Evolutionary conservation across 2,797 vertebrate species (phyloP).

Genomic region (Siniperca scherzeri): DNA sequence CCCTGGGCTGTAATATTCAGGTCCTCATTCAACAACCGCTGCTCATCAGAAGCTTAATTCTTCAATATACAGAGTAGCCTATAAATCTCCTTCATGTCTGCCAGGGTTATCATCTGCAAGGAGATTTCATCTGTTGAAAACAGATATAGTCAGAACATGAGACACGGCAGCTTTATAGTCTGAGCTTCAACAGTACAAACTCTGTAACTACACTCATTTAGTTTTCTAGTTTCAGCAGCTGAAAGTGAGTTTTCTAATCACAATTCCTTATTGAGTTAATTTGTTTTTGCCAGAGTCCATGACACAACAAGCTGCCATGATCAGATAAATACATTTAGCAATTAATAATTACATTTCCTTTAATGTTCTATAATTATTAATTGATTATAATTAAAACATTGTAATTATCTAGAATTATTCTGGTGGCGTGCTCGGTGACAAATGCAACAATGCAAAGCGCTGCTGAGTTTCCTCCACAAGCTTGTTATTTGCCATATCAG

Average conservation of each 20-base stretch:
- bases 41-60: slow-evolving; percentile 24
- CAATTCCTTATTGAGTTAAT: not conserved
- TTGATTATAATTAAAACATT: not conserved
- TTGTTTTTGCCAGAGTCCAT: not conserved
- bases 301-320: not conserved
- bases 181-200: not conserved
- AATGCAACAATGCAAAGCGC: no score
- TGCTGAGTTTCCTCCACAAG: not conserved
- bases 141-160: not conserved
- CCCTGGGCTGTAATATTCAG: slow-evolving; percentile 34
- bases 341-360: not conserved
- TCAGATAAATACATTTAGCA: not conserved
- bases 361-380: not conserved
- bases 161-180: not conserved
- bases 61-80: slow-evolving; percentile 12
- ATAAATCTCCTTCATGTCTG: slow-evolving; percentile 25
- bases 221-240: slow-evolving; percentile 13
- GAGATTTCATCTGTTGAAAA: slow-evolving; percentile 7
- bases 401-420: not conserved
- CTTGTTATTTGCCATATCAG: not conserved
- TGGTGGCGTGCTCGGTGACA: not conserved
- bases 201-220: not conserved
- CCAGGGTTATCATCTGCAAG: not conserved
- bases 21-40: slow-evolving; percentile 9
- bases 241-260: not conserved